phyloP scores from a whole-genome alignment of 2,113 vertebrate species.

The Cinclus mexicanus region DNA sequence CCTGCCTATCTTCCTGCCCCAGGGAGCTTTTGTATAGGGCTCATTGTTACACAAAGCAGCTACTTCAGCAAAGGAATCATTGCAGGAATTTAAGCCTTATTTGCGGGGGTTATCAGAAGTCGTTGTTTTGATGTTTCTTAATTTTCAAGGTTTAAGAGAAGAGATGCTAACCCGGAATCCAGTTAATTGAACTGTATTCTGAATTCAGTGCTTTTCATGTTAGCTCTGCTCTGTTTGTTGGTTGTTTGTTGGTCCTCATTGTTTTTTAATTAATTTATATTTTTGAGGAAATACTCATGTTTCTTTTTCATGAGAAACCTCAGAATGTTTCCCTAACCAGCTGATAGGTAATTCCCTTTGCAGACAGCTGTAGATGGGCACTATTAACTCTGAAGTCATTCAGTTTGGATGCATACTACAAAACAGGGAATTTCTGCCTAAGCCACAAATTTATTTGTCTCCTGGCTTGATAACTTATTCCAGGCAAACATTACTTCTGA shows the following conservation, averaged over 20 bases:
- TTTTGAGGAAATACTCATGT: neutral
- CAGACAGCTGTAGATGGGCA: neutral
- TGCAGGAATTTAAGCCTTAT: constrained; percentile 33
- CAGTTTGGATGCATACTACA: neutral
- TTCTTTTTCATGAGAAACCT: neutral
- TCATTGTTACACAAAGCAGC: constrained; percentile 66
- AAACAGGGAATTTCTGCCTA: neutral
- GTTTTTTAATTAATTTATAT: neutral
- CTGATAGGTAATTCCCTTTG: neutral
- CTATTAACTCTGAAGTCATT: neutral
- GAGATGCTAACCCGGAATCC: neutral
- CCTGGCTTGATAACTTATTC: neutral
- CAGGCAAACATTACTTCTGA: neutral
- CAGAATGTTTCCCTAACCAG: neutral
- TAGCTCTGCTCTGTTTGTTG: neutral
- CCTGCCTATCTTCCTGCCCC: constrained; percentile 47
- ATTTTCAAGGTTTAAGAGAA: constrained; percentile 29
- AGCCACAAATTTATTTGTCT: neutral
- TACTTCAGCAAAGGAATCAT: constrained; percentile 39
- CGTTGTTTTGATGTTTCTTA: constrained; percentile 47
- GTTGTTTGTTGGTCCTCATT: neutral
- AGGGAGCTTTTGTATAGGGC: constrained; percentile 45
- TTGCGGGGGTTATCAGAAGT: constrained; percentile 47
- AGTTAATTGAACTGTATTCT: neutral
- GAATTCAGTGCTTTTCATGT: neutral